Base-by-base conservation (phyloP, 2,888 invertebrate genomes). In the Dryomyza anilis region DNA sequence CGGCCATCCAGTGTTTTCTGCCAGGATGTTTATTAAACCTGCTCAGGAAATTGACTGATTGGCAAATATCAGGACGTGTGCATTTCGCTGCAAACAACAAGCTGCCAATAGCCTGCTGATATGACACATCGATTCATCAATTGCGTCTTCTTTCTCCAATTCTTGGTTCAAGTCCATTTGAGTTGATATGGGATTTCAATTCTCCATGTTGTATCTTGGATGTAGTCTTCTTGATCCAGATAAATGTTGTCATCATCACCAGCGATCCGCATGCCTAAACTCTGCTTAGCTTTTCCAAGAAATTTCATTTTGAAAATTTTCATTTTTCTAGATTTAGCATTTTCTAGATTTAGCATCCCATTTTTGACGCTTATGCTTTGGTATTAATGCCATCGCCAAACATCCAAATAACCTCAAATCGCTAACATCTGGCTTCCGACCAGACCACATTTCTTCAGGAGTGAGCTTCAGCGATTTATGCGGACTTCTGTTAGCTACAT, bases 51-150 rank as follows among this genome's bases (percentile, higher is more conserved):
- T 65, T 66, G n/a, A 68, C 68, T 50, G 67, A 63, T 29, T 58
- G 48, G 7, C 57, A 55, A 19, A 68, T 67, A 50, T 69, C 64
- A 3, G 68, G 65, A 19, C 65, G 43, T 1, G 66, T 67, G 29
- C 65, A 46, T 63, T 67, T 68, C 16, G 66, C 66, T 19, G 66
- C 63, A 19, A 66, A 66, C 23, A 69, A 46, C 39, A 69, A 63
- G 25, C 65, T 63, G 8, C 67, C 67, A 29, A 67, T 59, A 8
- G 67, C 66, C 55, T 70, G 55, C 46, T 60, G 59, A 46, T 68
- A 66, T 2, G 65, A 62, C n/a, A 58, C 43, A 7, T 57, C 7
- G 27, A 43, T 8, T 27, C 46, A 14, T 59, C 48, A 16, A 55
- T 33, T 53, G 55, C 46, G 10, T 16, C 58, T 27, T 29, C 27